Evolutionary conservation across 2,888 invertebrate genomes (phyloP).

Genomic region (Ametastegia equiseti): DNA sequence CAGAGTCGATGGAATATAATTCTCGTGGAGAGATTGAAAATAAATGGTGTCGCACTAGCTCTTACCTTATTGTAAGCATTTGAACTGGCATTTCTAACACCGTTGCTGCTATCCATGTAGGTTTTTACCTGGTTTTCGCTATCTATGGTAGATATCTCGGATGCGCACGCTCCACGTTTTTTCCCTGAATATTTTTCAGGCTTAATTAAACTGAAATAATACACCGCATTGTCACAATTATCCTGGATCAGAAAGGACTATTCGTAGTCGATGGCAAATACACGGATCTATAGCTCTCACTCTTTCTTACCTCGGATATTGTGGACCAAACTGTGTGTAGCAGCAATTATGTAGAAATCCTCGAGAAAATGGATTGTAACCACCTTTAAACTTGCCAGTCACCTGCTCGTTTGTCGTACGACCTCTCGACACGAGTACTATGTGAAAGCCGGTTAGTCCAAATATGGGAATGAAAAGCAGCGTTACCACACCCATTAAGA

Average conservation of each 20-base stretch:
- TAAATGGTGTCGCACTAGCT: constrained; percentile 71
- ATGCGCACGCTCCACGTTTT: constrained; percentile 76
- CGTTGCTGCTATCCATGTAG: constrained; percentile 94
- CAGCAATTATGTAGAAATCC: constrained; percentile 98
- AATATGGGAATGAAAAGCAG: constrained; percentile 97
- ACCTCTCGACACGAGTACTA: constrained; percentile 96
- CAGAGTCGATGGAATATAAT: constrained; percentile 11
- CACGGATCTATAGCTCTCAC: background rate
- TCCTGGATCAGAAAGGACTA: background rate
- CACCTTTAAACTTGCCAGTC: constrained; percentile 99
- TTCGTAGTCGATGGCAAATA: background rate
- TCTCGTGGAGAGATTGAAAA: constrained; percentile 52
- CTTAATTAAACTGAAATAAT: constrained; percentile 80
- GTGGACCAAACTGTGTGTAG: constrained; percentile 96
- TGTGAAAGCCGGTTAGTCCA: constrained; percentile 98
- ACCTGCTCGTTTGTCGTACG: constrained; percentile 99
- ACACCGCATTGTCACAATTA: background rate
- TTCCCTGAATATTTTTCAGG: constrained; percentile 84
- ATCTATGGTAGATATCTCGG: constrained; percentile 77
- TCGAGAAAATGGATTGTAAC: constrained; percentile 98
- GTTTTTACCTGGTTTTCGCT: constrained; percentile 96
- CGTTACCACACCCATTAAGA: constrained; percentile 94
- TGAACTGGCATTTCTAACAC: constrained; percentile 86
- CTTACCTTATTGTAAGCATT: constrained; percentile 96
- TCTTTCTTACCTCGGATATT: constrained; percentile 92